Base-by-base conservation (phyloP, 2,113 vertebrate species). In the Cyprinodon tularosa region DNA sequence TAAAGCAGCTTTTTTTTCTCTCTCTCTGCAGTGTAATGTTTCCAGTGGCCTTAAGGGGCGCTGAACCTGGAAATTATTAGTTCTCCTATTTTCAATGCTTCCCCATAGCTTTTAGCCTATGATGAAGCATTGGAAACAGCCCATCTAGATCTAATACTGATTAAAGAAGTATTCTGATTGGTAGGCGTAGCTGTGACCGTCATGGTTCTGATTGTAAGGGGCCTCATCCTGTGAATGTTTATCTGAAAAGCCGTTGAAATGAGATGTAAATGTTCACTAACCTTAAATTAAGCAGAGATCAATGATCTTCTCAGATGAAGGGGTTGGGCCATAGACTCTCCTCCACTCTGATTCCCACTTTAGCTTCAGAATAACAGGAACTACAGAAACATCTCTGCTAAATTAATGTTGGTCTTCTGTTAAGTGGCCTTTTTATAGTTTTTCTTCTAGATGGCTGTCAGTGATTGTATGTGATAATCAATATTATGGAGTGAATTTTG, bases 171-270 rank as follows among this genome's bases (percentile, higher is more conserved):
- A 1, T 1, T 29, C 29, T 29, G 29, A 29, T 29, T 29, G 29
- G 1, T 29, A 29, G 29, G 29, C 1, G 29, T 29, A 1, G 29
- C 29, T 29, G 29, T 2, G 60, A 4, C 29, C 60, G 4, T 29
- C 29, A n/a, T n/a, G 14, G 8, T 59, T 9, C 53, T n/a, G 2
- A n/a, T 8, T 20, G 29, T 63, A 42, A 72, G 75, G 82, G 80
- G 82, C 73, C 82, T 84, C 78, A 42, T 44, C 57, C 61, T 29
- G 29, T 10, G 13, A 71, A 39, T 59, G 39, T 64, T 50, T 45
- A 1, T 38, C 20, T 20, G 44, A 59, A 20, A 37, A 59, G 47
- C 3, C 22, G 3, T 65, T 38, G 14, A 36, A 0, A 8, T 59
- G n/a, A 37, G 4, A 22, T 61, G 15, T 20, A 11, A 29, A 29